Percentiles rank a stretch among this genome's conserved stretches.
Evolutionary conservation across 2,797 vertebrate species (phyloP).

Genomic region (Ctenochaetus hawaiiensis): DNA sequence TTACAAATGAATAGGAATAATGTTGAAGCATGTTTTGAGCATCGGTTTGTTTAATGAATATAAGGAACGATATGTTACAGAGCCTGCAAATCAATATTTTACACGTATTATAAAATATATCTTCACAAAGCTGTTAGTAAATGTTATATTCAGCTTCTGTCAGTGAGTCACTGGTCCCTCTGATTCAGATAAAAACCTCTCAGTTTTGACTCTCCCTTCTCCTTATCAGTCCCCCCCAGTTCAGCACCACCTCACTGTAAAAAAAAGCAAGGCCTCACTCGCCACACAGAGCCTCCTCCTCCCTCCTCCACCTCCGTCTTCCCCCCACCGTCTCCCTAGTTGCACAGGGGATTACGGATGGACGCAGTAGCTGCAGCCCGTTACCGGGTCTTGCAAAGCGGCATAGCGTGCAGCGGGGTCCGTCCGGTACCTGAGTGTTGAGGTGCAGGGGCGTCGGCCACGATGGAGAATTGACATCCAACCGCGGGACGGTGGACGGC

Average conservation of each 20-base stretch:
- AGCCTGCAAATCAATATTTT: too few relatives aligned
- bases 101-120: too few relatives aligned
- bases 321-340: conserved; percentile 37
- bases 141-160: background rate
- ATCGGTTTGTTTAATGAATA: too few relatives aligned
- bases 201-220: conserved; percentile 32
- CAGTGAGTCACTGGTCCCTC: background rate
- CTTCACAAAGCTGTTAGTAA: background rate
- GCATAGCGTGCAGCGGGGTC: conserved; percentile 45
- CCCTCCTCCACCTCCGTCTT: conserved; percentile 12
- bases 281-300: conserved; percentile 50
- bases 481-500: conserved; percentile 35
- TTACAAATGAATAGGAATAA: background rate
- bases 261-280: conserved; percentile 39
- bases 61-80: too few relatives aligned
- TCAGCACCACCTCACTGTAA: conserved; percentile 32
- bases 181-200: conserved; percentile 26
- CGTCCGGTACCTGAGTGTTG: conserved; percentile 61
- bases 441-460: conserved; percentile 31
- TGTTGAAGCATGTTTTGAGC: too few relatives aligned
- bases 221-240: conserved; percentile 30
- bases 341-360: conserved; percentile 75
- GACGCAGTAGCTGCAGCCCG: conserved; percentile 70
- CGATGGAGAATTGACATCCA: conserved; percentile 56
- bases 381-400: conserved; percentile 62